Percentiles rank a stretch among this genome's conserved stretches.
Conservation (phyloP, 2,888 invertebrate genomes). For the Lordiphosa fenestrarum region DNA sequence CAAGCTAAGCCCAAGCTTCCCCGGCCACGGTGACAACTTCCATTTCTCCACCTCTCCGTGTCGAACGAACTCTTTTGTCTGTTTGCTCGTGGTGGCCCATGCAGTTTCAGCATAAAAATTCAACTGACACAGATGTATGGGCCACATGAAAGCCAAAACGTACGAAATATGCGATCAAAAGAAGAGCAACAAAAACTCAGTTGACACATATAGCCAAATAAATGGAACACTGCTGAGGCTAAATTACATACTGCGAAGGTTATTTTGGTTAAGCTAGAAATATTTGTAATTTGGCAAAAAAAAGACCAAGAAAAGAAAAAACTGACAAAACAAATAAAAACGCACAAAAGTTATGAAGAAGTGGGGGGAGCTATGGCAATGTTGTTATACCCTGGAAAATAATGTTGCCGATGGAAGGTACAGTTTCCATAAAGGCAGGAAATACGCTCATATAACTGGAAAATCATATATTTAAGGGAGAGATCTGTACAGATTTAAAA, state of each 20-base stretch:
- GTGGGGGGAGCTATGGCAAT: background rate
- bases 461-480: too few species aligned
- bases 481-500: too few species aligned
- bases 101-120: constrained; percentile 66
- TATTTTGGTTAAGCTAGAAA: constrained; percentile 9
- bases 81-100: constrained; percentile 32
- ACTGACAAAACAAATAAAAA: background rate
- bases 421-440: too few species aligned
- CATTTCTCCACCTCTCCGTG: constrained; percentile 27
- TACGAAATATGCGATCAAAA: constrained; percentile 19
- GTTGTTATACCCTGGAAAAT: background rate
- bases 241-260: constrained; percentile 13
- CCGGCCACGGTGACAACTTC: constrained; percentile 13
- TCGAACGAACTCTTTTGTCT: constrained; percentile 34
- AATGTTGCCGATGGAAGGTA: too few species aligned
- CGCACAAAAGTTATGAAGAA: background rate
- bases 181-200: constrained; percentile 26
- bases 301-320: background rate
- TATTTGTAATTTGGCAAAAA: constrained; percentile 5
- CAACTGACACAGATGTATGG: constrained; percentile 55
- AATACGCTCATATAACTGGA: too few species aligned
- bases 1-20: constrained; percentile 19
- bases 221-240: constrained; percentile 22
- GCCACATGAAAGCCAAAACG: constrained; percentile 28
- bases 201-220: constrained; percentile 47